A percentile compares a stretch with the other conserved stretches of the same genome.
Evolutionary conservation across 2,888 invertebrate genomes (phyloP).

Genomic region (Volucella inflata): DNA sequence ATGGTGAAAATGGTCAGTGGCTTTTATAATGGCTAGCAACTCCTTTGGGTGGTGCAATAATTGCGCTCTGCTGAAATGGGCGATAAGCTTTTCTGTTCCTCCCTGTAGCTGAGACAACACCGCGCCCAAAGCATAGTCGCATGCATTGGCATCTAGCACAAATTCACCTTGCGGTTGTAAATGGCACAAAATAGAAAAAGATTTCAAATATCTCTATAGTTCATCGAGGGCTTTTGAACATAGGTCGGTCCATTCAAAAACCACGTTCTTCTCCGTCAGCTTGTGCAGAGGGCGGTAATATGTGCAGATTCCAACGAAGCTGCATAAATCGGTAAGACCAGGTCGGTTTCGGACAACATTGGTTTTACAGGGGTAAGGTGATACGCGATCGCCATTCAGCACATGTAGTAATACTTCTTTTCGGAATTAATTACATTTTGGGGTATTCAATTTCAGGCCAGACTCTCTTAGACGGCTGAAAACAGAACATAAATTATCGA

Average conservation of each 20-base stretch:
- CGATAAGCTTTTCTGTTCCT: slow-evolving; percentile 68
- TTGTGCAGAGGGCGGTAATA: slow-evolving; percentile 30
- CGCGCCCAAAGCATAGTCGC: too few species aligned
- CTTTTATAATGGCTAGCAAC: slow-evolving; percentile 21
- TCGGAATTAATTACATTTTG: too few species aligned
- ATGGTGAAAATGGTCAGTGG: slow-evolving; percentile 23
- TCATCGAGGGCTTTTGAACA: background rate
- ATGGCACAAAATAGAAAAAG: slow-evolving; percentile 10
- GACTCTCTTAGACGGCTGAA: too few species aligned
- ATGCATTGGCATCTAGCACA: too few species aligned
- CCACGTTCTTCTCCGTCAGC: slow-evolving; percentile 11
- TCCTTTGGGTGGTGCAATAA: background rate
- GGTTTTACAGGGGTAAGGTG: too few species aligned
- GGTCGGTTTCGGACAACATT: too few species aligned
- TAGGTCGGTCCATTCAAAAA: slow-evolving; percentile 30
- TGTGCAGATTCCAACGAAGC: too few species aligned
- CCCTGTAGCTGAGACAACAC: slow-evolving; percentile 43
- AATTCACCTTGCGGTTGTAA: background rate
- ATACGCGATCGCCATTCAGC: too few species aligned
- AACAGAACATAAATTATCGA: too few species aligned
- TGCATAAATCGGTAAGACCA: too few species aligned
- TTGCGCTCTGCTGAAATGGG: slow-evolving; percentile 25
- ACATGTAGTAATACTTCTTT: too few species aligned
- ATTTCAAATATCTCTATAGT: slow-evolving; percentile 1
- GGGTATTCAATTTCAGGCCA: too few species aligned